Evolutionary conservation across 2,797 vertebrate genomes (phyloP), one percentile per base, ranked within the genome.

Genomic region (Sylvia borin): DNA sequence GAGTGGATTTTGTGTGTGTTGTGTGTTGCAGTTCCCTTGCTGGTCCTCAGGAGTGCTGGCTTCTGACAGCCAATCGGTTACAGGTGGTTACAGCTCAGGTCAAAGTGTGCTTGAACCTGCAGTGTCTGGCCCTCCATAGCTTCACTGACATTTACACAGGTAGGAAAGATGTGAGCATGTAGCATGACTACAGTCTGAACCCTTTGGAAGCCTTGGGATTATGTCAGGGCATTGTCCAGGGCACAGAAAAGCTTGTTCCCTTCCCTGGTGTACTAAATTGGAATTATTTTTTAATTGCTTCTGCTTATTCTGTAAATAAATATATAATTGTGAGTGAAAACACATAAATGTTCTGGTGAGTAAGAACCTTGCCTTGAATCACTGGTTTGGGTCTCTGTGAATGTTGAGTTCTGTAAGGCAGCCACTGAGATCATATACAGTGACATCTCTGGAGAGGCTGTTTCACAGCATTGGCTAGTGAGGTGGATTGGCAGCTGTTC

Each of bases 71-170:
- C 70, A 98, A 97, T 29, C 97, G 98, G 60, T 97, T 99, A 74
- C 99, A 99, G 96, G 97, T 98, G 5, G 99, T 99, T 58, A 98
- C 98, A 77, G 98, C 99, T 80, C 99, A 99, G 96, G 97, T 99
- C 75, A 99, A 99, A 96, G 97, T 99, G 92, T 99, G 99, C 97
- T 97, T 98, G 80, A 99, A 99, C 67, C 93, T 98, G 5, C 98
- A 98, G 80, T 99, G 99, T 96, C 96, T 99, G 96, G 99, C 99
- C n/a, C 97, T 99, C 91, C 99, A 99, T 94, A 99, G 99, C 97
- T 99, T 99, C 98, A 98, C 98, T 60, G 99, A 99, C 96, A 98
- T 99, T 93, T 99, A 99, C 92, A 98, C 99, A 97, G 99, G 99
- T 99, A 98, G 71, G 93, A 90, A 42, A 71, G 82, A 42, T 10